Evolutionary conservation across 2,113 vertebrate species (phyloP).

Genomic region (Phoenicopterus ruber): DNA sequence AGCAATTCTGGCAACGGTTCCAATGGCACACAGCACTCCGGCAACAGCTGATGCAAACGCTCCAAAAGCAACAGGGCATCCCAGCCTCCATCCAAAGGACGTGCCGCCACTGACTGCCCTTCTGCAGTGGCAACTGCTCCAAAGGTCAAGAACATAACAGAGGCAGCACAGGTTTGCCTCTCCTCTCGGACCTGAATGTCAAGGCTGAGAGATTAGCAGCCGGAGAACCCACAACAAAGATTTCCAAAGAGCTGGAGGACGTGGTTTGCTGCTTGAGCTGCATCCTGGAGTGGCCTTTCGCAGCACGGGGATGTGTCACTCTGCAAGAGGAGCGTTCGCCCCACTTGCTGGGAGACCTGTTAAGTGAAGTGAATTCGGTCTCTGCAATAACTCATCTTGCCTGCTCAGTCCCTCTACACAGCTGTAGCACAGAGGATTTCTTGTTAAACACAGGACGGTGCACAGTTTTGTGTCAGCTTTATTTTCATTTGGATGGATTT

Average conservation of each 20-base stretch:
- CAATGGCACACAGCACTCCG: background rate
- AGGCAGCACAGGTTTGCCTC: background rate
- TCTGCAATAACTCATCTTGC: background rate
- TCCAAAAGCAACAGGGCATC: background rate
- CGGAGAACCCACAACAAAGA: background rate
- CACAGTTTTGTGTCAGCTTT: background rate
- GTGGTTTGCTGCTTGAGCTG: background rate
- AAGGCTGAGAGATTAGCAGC: background rate
- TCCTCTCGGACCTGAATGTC: background rate
- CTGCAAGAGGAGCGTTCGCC: background rate
- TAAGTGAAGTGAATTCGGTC: background rate
- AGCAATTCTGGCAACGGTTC: conserved; percentile 44
- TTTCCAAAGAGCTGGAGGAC: background rate
- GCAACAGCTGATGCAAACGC: conserved; percentile 22
- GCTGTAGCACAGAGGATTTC: background rate
- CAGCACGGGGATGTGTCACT: background rate
- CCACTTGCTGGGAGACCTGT: background rate
- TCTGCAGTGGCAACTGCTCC: conserved; percentile 9
- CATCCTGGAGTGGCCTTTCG: accelerated
- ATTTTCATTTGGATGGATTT: background rate
- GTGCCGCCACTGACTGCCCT: background rate
- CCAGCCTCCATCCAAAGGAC: background rate
- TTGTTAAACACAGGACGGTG: background rate
- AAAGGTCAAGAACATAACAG: conserved; percentile 12
- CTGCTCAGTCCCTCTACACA: background rate